Percentiles rank a stretch among this genome's conserved stretches.
Evolutionary conservation across 2,888 invertebrate genomes (phyloP).

Genomic region (Dolichopus griseipennis): DNA sequence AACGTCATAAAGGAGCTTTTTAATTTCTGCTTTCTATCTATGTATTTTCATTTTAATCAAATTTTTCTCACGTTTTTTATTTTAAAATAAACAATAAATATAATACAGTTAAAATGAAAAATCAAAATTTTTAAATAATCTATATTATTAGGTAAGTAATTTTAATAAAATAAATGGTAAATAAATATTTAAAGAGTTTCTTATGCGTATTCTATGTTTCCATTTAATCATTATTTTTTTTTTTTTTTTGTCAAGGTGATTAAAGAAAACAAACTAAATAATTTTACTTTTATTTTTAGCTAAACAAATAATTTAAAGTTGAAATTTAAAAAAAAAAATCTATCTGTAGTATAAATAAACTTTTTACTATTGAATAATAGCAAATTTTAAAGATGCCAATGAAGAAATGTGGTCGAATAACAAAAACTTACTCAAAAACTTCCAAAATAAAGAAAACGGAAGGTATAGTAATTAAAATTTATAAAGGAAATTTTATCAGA

Average conservation of each 20-base stretch:
- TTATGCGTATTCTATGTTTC: not conserved
- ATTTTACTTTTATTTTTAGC: not conserved
- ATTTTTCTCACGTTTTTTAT: not conserved
- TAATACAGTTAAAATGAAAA: not conserved
- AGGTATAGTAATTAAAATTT: not conserved
- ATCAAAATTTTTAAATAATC: not conserved
- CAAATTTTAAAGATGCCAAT: not conserved
- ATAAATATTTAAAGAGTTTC: not conserved
- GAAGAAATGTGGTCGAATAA: not conserved
- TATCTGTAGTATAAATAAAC: not conserved
- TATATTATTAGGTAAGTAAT: not conserved
- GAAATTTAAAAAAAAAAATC: too few relatives aligned
- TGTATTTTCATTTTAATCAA: not conserved
- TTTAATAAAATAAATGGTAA: not conserved
- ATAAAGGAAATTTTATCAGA: too few relatives aligned
- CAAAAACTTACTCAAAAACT: not conserved
- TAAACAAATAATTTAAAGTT: not conserved
- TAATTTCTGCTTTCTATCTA: conserved; percentile 3
- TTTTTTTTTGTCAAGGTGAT: not conserved
- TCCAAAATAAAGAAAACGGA: not conserved
- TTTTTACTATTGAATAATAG: not conserved
- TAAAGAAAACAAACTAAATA: not conserved
- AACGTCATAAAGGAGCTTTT: not conserved
- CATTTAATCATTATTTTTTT: too few relatives aligned
- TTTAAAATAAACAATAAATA: not conserved